Base-by-base conservation (phyloP, 1,140 invertebrate genomes). In the Eueides isabella region DNA sequence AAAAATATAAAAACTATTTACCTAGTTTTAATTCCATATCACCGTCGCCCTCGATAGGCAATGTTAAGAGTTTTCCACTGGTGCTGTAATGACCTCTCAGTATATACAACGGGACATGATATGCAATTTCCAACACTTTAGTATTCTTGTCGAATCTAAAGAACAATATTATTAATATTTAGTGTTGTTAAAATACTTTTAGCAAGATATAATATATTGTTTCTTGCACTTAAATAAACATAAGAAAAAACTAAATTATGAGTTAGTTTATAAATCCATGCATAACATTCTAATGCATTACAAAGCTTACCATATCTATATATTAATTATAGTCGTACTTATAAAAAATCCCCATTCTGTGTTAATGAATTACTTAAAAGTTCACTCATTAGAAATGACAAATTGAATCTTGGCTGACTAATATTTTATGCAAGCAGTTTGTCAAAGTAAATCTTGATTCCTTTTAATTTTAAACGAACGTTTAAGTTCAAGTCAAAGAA, bases 1-100 rank as follows among this genome's bases (percentile, higher is more conserved):
- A 55, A 7, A 55, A 23, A 26, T 55, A 44, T 44, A 44, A 4
- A 38, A 55, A 48, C 0, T 19, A 9, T 9, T 48, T 55, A 55
- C 48, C 19, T 55, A 55, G 26, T 55, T 12, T 55, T 23, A 55
- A 12, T 55, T 55, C 48, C 23, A 55, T 12, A 5, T 55, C 48
- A 5, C 48, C 48, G 0, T 55, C 48, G 2, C 48, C 48, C 48
- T 93, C 12, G 95, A 95, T 92, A 0, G 94, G 94, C 12, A 95
- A 70, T 6, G 95, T 69, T 2, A 95, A 78, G 19, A 95, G 82
- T 77, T 87, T 91, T 6, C 95, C 94, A 29, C 82, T 77, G 0
- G 94, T 71, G 26, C 84, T 91, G 69, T 95, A 95, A 78, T 94
- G 83, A 6, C 91, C 93, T 19, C 64, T 78, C 4, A 84, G 12